Evolutionary conservation across 2,888 invertebrate species (phyloP), one percentile per base, ranked within the genome.

Genomic region (Tenthredo scrophulariae): DNA sequence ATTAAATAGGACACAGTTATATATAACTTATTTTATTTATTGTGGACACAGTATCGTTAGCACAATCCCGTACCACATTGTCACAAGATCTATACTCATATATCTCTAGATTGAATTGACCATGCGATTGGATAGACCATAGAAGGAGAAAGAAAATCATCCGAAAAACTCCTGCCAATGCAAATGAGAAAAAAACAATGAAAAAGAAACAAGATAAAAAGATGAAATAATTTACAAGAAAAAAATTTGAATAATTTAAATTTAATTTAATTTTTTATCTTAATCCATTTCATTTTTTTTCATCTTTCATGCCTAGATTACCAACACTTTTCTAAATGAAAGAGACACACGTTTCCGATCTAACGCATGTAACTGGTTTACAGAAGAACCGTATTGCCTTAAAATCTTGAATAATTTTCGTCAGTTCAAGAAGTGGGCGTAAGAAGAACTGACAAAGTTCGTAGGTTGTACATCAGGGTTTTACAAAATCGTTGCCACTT

Each of bases 401-500:
- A 6, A 37, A 43, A 54, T 54, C 7, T 18, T n/a, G 54, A n/a
- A n/a, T 6, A 54, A n/a, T 54, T n/a, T 54, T 7, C n/a, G n/a
- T n/a, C 22, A 26, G 46, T 37, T 22, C 1, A 26, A 75, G 18
- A 46, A 46, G 75, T 43, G 37, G 46, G 43, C 43, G 75, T 46
- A 43, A 13, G 46, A 26, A 43, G 54, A 54, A 15, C 46, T 15
- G 22, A 46, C 43, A n/a, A 10, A 72, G 18, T 37, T 72, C 40
- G 33, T 72, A 46, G 26, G 43, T 29, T n/a, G 75, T 75, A 9
- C 22, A 26, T 75, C 10, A 5, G 9, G 15, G 58, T 67, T 46
- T 67, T 33, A 83, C 43, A 46, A 67, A 83, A 83, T 70, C 26
- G 83, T 70, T 67, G 46, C 29, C 67, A 83, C 46, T 67, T 83